Evolutionary conservation across 2,888 invertebrate species (phyloP).

Genomic region (Sarcophaga caerulescens): DNA sequence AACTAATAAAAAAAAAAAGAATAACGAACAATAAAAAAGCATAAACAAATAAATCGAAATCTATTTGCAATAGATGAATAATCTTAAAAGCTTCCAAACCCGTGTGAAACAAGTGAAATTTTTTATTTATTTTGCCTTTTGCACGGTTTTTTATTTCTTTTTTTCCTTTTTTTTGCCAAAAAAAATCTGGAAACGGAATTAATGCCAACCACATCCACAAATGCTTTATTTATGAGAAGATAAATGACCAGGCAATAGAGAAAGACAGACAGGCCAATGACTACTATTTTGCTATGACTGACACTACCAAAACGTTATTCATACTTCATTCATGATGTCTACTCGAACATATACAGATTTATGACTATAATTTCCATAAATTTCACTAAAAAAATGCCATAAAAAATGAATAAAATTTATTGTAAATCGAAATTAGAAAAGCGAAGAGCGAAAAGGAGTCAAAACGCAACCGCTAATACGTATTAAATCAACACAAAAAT

Average conservation of each 20-base stretch:
- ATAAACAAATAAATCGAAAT: constrained; percentile 9
- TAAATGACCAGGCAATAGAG: constrained; percentile 18
- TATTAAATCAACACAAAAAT: not conserved
- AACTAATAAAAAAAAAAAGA: constrained; percentile 1
- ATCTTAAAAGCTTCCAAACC: not conserved
- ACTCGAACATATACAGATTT: constrained; percentile 34
- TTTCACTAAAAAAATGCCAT: constrained; percentile 7
- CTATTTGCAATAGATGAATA: constrained; percentile 18
- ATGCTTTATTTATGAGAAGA: constrained; percentile 11
- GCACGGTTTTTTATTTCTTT: not conserved
- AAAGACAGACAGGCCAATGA: constrained; percentile 18
- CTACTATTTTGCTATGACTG: constrained; percentile 16
- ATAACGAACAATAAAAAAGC: not conserved
- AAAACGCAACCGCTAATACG: not conserved
- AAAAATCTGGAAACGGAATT: not conserved
- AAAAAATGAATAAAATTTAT: constrained; percentile 30
- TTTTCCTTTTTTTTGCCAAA: not conserved
- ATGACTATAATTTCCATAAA: constrained; percentile 46
- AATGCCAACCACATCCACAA: not conserved
- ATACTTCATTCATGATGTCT: constrained; percentile 12
- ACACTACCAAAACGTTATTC: constrained; percentile 15
- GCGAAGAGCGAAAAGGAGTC: not conserved
- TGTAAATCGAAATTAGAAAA: constrained; percentile 9
- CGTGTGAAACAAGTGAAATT: too few relatives aligned
- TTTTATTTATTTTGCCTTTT: too few relatives aligned